Base-by-base conservation (phyloP, 2,888 invertebrate species). In the Yponomeuta evonymella region DNA sequence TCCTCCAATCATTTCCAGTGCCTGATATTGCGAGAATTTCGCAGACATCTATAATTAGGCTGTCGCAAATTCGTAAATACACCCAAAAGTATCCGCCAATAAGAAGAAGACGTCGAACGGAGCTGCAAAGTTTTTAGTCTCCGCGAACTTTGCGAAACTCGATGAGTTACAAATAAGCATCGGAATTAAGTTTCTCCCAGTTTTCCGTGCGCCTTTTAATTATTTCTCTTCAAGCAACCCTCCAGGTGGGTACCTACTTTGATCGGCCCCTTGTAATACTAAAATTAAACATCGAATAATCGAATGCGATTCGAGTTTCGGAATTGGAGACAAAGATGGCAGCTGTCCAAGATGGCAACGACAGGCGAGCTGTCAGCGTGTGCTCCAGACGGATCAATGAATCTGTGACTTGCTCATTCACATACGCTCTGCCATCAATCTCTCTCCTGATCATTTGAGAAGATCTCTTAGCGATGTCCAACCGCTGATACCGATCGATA, bases 161-260 rank as follows among this genome's bases (percentile, higher is more conserved):
- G 84, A 85, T 86, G 89, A 88, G 88, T 84, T 88, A 87, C 89
- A 88, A 90, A 91, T 89, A 89, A 86, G 89, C 90, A 90, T 89
- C 85, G 86, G 86, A 86, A 88, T 88, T 85, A 87, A 90, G 89
- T 90, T 88, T 81, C 83, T 79, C 81, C 79, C 84, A 84, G 85
- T 87, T 85, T 87, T 83, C 88, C 81, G 87, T 85, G 80, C 83
- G 88, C 88, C 90, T 91, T 92, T 91, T 92, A 92, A 92, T 92
- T 91, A 92, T 91, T 89, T 85, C 85, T 82, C 76, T 76, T 76
- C 43, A 67, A 66, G 78, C 78, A 79, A 77, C 85, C 83, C 81
- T 82, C 80, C 85, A 87, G 88, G 87, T 88, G 82, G 81, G 79
- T 76, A 5, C 33, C 33, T 33, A 71, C 80, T 79, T 80, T 78